phyloP scores from a whole-genome alignment of 1,140 invertebrate genomes.

The Drosophila leontia region DNA sequence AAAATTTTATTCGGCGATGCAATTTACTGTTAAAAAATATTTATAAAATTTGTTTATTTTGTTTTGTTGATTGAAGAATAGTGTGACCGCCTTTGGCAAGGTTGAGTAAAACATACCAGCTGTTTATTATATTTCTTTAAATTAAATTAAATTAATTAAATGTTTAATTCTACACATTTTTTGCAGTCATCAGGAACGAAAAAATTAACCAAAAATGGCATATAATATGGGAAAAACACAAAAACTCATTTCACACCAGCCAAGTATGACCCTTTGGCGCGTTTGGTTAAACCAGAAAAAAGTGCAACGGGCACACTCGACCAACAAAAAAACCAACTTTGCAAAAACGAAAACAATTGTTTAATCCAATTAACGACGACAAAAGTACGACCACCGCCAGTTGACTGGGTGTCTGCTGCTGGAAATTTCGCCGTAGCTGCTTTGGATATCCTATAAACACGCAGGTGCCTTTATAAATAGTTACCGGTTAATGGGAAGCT shows the following conservation, averaged over 20 bases:
- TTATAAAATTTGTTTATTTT: neutral
- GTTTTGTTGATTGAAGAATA: neutral
- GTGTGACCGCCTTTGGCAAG: neutral
- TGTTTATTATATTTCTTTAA: neutral
- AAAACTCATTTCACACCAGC: neutral
- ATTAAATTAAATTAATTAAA: no score
- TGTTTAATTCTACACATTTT: no score
- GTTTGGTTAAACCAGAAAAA: neutral
- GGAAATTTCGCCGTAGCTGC: neutral
- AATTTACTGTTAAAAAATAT: no score
- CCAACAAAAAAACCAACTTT: neutral
- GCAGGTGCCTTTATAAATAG: slow-evolving; percentile 14
- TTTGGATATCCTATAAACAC: neutral
- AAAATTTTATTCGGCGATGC: no score
- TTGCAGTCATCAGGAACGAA: no score
- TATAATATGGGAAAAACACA: neutral
- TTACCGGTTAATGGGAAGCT: neutral
- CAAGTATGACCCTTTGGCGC: neutral
- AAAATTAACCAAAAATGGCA: neutral
- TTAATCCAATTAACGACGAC: slow-evolving; percentile 47
- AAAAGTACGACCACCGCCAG: neutral
- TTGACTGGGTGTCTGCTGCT: neutral
- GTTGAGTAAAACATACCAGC: neutral
- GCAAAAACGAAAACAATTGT: slow-evolving; percentile 24
- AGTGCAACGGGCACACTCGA: neutral